phyloP scores from a whole-genome alignment of 2,113 vertebrate species.

The Irena cyanogastra region DNA sequence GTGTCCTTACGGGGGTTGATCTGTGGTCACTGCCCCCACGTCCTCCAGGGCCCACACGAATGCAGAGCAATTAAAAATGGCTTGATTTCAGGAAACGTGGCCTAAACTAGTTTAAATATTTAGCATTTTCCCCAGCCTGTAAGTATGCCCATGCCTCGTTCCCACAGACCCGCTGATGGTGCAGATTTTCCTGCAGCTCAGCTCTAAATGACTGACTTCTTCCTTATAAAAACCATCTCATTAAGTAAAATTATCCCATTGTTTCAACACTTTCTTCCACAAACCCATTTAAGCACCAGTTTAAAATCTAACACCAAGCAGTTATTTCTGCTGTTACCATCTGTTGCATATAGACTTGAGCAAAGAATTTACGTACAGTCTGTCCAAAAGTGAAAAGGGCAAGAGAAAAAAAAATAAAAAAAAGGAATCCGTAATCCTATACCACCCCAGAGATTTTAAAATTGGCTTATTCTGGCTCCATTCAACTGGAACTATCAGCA shows the following conservation, averaged over 20 bases:
- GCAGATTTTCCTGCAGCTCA: background rate
- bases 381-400: slow-evolving; percentile 45
- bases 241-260: slow-evolving; percentile 36
- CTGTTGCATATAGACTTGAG: slow-evolving; percentile 35
- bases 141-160: background rate
- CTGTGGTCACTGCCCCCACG: background rate
- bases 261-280: slow-evolving; percentile 3
- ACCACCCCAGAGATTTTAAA: background rate
- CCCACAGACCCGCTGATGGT: background rate
- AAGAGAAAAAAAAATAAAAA: background rate
- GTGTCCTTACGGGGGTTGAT: background rate
- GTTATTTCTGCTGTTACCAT: slow-evolving; percentile 43
- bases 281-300: slow-evolving; percentile 8
- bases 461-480: background rate
- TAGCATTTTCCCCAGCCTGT: background rate
- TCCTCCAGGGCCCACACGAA: background rate
- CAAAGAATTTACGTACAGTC: slow-evolving; percentile 26
- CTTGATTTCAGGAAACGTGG: background rate
- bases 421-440: background rate
- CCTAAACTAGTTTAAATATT: background rate
- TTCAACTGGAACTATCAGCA: slow-evolving; percentile 8
- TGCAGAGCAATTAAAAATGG: background rate
- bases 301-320: slow-evolving; percentile 35
- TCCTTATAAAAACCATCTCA: background rate
- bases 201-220: background rate